Percentiles rank a stretch among this genome's conserved stretches.
Conservation (phyloP, 2,888 invertebrate species). For the Drosophila kuntzei region DNA sequence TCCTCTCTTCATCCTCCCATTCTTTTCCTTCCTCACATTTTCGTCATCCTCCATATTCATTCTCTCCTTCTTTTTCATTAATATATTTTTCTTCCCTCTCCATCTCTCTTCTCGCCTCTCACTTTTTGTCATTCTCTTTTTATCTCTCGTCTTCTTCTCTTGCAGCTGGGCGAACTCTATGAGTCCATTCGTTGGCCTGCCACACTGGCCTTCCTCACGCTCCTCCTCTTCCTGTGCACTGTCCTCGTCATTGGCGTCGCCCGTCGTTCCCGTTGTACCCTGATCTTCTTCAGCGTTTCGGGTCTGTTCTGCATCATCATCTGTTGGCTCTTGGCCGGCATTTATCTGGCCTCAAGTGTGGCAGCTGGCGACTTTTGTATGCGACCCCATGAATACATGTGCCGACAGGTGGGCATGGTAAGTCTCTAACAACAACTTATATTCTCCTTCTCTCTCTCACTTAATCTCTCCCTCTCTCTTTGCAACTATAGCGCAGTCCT, state of each 20-base stretch:
- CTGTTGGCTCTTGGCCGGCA: slow-evolving; percentile 94
- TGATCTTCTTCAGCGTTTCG: slow-evolving; percentile 95
- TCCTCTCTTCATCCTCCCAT: not conserved
- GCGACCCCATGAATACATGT: slow-evolving; percentile 89
- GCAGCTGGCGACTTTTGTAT: slow-evolving; percentile 94
- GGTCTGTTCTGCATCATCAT: slow-evolving; percentile 87
- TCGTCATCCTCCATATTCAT: not conserved
- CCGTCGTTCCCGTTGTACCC: slow-evolving; percentile 91
- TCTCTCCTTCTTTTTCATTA: not conserved
- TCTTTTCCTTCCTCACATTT: not conserved
- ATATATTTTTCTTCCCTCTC: not conserved
- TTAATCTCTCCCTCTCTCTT: not conserved
- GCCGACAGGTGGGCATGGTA: slow-evolving; percentile 85
- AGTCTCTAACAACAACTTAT: slow-evolving; percentile 38
- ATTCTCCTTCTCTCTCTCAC: not conserved
- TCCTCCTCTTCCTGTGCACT: slow-evolving; percentile 84
- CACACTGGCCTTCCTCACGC: slow-evolving; percentile 85
- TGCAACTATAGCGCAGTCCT: slow-evolving; percentile 82
- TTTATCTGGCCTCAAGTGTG: slow-evolving; percentile 94
- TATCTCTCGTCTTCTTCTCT: slow-evolving; percentile 1
- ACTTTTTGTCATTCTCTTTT: not conserved
- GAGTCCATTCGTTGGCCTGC: slow-evolving; percentile 86
- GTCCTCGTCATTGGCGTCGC: slow-evolving; percentile 86
- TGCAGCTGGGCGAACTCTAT: slow-evolving; percentile 84
- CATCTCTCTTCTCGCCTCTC: not conserved